phyloP scores from a whole-genome alignment of 1,140 invertebrate genomes.

The Drosophila bipectinata region DNA sequence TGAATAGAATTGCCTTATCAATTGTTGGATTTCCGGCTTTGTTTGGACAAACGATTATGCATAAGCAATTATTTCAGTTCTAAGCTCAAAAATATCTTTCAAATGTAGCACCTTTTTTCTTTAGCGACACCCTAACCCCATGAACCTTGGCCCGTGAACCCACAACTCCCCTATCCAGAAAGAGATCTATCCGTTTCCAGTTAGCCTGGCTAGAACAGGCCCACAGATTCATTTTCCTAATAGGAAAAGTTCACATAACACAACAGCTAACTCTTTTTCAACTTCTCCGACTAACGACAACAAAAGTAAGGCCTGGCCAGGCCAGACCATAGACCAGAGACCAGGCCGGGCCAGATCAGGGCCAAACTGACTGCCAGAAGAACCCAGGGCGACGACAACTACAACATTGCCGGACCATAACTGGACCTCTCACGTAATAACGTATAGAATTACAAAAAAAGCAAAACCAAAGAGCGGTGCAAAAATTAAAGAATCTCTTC shows the following conservation, averaged over 20 bases:
- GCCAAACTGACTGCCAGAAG: conserved; percentile 9
- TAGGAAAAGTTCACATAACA: conserved; percentile 75
- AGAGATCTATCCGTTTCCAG: conserved; percentile 6
- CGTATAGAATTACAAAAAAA: conserved; percentile 72
- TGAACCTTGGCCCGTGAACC: neutral
- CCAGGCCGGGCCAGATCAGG: conserved; percentile 10
- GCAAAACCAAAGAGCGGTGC: conserved; percentile 20
- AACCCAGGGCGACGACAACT: conserved; percentile 18
- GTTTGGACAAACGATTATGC: conserved; percentile 9
- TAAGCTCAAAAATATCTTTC: neutral
- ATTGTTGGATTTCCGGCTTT: conserved; percentile 21
- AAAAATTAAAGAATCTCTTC: conserved; percentile 68
- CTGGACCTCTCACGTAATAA: conserved; percentile 82
- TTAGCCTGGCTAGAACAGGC: neutral
- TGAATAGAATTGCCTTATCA: conserved; percentile 41
- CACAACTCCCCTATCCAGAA: conserved; percentile 11
- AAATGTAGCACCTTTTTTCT: neutral
- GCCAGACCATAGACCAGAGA: conserved; percentile 6
- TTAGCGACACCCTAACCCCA: neutral
- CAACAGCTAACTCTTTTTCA: conserved; percentile 20
- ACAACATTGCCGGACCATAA: conserved; percentile 72
- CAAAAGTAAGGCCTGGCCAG: conserved; percentile 18
- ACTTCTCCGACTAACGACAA: conserved; percentile 30
- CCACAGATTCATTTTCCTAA: conserved; percentile 49
- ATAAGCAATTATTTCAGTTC: neutral